Conservation (phyloP, 2,797 vertebrate species). For the Silurus lanzhouensis region DNA sequence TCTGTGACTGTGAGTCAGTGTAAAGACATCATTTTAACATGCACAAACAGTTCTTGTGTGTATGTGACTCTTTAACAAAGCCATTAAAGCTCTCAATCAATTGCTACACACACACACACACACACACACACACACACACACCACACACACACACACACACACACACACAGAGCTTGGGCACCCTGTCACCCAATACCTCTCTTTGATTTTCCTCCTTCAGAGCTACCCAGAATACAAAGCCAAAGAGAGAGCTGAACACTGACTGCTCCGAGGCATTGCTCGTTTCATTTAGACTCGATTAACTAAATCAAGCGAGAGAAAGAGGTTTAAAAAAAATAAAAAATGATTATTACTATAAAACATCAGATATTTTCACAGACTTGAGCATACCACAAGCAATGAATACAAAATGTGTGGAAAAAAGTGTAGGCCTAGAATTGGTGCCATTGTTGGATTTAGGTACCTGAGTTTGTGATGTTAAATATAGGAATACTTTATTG, state of each 20-base stretch:
- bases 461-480: background rate
- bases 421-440: background rate
- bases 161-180: background rate
- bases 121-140: background rate
- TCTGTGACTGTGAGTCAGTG: constrained; percentile 33
- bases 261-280: background rate
- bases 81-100: constrained; percentile 7
- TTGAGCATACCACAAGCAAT: background rate
- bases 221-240: constrained; percentile 4
- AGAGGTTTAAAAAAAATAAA: background rate
- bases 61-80: background rate
- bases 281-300: background rate
- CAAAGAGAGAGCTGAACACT: background rate
- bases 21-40: background rate
- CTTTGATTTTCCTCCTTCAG: constrained; percentile 29
- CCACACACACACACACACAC: background rate
- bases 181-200: constrained; percentile 31
- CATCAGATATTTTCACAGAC: background rate
- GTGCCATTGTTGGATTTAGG: background rate
- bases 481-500: too few species aligned
- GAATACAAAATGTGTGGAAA: background rate
- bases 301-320: background rate
- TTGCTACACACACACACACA: background rate
- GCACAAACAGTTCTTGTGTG: background rate
- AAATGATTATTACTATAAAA: background rate